Evolutionary conservation across 2,888 invertebrate species (phyloP), one percentile per base, ranked within the genome.

Genomic region (Drosophila nigricruria): DNA sequence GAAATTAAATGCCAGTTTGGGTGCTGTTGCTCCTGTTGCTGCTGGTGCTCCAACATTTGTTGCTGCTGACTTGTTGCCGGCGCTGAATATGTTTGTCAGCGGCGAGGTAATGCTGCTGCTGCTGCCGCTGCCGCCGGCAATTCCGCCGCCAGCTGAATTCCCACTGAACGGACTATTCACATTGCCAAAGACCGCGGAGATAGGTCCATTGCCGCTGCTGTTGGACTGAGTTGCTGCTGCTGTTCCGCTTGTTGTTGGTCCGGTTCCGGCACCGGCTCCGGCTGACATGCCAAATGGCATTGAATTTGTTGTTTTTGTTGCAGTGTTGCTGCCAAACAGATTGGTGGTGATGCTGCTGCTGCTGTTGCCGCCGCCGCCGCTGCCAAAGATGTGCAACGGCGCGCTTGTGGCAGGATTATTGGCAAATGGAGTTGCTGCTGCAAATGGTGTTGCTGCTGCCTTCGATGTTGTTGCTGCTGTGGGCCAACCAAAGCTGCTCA

Each of bases 1-100:
- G 67, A 92, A 92, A 59, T 91, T 91, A 73, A 92, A 92, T 61
- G 91, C 88, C 59, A 88, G 80, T 69, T 91, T 90, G 5, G 76
- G 47, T 10, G 64, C 34, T 25, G 62, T 38, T 59, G 69, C 53
- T 53, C 69, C 56, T 23, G 58, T 27, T 23, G 68, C 27, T 32
- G 63, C 20, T 45, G 70, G n/a, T n/a, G n/a, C n/a, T n/a, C n/a
- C n/a, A n/a, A n/a, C 30, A 30, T 10, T 10, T 30, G 10, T 10
- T 30, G 30, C 30, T 8, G 30, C 30, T 3, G 30, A 1, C 30
- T 30, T 38, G 38, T 27, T 53, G 52, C 34, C 3, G 42, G 43
- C 16, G 30, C 40, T 36, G 54, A 79, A 75, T 25, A 79, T 54
- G 23, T 81, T 79, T 34, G 56, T 30, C 6, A 57, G 34, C 23